Conservation (phyloP, 2,797 vertebrate genomes). For the Brachyrhaphis roseni region DNA sequence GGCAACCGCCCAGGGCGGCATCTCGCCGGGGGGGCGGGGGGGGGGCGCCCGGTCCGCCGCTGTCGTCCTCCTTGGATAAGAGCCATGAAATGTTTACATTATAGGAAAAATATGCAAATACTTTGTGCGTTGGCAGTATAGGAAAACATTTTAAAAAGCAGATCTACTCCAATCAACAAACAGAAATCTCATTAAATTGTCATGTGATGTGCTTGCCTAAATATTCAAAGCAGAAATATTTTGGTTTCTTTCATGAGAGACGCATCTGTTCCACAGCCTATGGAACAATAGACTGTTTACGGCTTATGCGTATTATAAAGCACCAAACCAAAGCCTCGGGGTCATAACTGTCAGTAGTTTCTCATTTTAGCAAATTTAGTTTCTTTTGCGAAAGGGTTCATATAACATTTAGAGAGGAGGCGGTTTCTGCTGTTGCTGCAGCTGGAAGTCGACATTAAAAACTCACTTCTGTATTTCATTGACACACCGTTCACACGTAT, state of each 20-base stretch:
- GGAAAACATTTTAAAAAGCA: neutral
- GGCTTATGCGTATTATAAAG: neutral
- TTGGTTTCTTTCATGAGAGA: neutral
- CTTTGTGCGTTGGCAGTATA: neutral
- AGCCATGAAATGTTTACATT: neutral
- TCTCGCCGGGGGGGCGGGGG: too few species aligned
- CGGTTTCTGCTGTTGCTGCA: neutral
- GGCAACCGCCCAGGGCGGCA: too few species aligned
- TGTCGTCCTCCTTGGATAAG: neutral
- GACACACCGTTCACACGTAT: neutral
- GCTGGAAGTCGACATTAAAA: neutral
- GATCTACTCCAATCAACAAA: too few species aligned
- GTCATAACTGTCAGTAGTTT: neutral
- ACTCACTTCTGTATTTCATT: neutral
- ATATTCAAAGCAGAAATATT: neutral
- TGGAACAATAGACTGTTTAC: constrained; percentile 4
- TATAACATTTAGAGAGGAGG: neutral
- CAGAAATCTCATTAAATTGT: neutral
- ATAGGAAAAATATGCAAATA: neutral
- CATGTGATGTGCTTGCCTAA: neutral
- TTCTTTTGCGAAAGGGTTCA: neutral
- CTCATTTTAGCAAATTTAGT: neutral
- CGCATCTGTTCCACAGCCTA: neutral
- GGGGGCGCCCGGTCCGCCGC: neutral
- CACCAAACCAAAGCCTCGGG: neutral